Percentiles rank a stretch among this genome's conserved stretches.
Evolutionary conservation across 1,140 invertebrate species (phyloP).

Genomic region (Drosophila setifemur): DNA sequence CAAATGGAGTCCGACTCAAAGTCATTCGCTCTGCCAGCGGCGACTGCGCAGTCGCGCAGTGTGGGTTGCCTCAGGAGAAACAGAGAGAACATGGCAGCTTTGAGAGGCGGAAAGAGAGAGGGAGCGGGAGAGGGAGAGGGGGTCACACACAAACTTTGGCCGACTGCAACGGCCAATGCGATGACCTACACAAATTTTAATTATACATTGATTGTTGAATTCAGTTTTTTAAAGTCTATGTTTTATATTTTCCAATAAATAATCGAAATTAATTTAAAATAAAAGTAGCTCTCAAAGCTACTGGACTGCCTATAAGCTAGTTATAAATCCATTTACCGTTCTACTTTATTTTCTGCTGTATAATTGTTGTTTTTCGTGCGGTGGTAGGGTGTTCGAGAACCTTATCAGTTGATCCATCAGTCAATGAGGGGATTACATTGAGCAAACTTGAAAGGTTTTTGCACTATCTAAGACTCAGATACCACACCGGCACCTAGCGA

Average conservation of each 20-base stretch:
- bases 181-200: not conserved
- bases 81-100: not conserved
- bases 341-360: no score
- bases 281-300: not conserved
- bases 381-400: not conserved
- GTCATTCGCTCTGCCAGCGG: no score
- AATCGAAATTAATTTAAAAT: not conserved
- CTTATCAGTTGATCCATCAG: slow-evolving; percentile 29
- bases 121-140: not conserved
- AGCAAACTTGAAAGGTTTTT: slow-evolving; percentile 23
- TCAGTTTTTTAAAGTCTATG: no score
- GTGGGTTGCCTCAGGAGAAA: slow-evolving; percentile 55
- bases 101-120: not conserved
- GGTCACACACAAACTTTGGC: not conserved
- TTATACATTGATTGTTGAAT: not conserved
- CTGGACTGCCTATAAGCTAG: not conserved
- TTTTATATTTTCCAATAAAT: no score
- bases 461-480: slow-evolving; percentile 19
- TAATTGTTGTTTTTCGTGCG: not conserved
- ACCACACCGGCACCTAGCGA: not conserved
- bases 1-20: slow-evolving; percentile 34
- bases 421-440: slow-evolving; percentile 25
- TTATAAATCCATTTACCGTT: not conserved
- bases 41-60: slow-evolving; percentile 62
- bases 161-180: not conserved